These are phyloP conservation scores for Hypercompe scribonia DNA, from an alignment of 2,888 invertebrate species.

Conservation along the genomic window DNA sequence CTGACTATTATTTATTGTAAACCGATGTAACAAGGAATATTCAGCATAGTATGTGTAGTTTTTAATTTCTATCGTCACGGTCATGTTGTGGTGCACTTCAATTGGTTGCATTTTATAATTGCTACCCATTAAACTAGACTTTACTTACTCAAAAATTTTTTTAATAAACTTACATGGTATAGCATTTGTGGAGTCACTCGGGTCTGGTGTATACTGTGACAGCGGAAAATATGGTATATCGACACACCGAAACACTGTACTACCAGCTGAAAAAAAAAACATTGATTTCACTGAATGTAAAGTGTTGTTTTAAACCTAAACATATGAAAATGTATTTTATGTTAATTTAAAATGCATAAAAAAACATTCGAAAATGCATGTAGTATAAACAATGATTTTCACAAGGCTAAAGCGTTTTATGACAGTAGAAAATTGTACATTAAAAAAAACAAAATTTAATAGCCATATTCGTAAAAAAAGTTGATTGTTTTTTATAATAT, in stretches of 20 bases:
- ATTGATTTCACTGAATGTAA: neutral
- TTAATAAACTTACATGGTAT: conserved; percentile 93
- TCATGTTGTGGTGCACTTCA: neutral
- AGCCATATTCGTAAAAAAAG: too few relatives aligned
- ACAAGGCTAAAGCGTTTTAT: neutral
- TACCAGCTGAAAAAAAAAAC: conserved; percentile 87
- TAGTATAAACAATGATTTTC: neutral
- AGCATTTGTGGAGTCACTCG: conserved; percentile 95
- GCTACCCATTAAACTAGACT: neutral
- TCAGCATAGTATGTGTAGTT: neutral
- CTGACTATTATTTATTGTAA: too few relatives aligned
- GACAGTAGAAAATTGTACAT: neutral
- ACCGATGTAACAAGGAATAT: too few relatives aligned
- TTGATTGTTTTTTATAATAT: too few relatives aligned
- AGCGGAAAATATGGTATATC: conserved; percentile 96
- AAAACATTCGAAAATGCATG: neutral
- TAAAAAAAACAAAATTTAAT: neutral
- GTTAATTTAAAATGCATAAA: too few relatives aligned
- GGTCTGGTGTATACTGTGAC: conserved; percentile 95
- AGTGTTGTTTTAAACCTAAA: neutral
- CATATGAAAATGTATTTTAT: neutral
- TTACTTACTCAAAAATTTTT: neutral
- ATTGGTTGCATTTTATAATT: neutral
- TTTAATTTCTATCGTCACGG: neutral
- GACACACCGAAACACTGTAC: conserved; percentile 90